These are phyloP conservation scores for Trematomus bernacchii DNA, from an alignment of 2,797 vertebrate species.

Conservation along the genomic window DNA sequence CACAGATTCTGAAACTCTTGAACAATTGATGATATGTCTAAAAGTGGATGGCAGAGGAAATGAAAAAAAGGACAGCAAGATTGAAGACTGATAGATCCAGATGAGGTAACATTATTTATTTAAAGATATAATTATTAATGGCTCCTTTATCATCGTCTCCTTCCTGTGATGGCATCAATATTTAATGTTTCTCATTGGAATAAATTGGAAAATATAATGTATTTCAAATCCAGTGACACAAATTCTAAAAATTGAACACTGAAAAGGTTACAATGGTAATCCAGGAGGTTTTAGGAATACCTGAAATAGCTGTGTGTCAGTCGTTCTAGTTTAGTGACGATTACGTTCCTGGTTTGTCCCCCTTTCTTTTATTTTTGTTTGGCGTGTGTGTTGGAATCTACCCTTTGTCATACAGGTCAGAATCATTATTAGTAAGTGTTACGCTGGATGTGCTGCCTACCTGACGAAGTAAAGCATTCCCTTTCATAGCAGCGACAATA, in stretches of 20 bases:
- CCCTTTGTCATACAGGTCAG: too few relatives aligned
- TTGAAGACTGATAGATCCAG: constrained; percentile 66
- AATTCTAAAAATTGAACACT: constrained; percentile 53
- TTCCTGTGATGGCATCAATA: constrained; percentile 70
- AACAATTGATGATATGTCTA: constrained; percentile 63
- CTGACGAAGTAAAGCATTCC: too few relatives aligned
- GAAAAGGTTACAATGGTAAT: not conserved
- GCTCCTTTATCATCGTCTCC: constrained; percentile 66
- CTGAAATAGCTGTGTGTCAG: not conserved
- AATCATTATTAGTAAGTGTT: too few relatives aligned
- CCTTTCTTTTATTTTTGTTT: too few relatives aligned
- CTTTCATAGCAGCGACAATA: too few relatives aligned
- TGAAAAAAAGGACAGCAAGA: constrained; percentile 33
- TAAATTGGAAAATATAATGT: constrained; percentile 48
- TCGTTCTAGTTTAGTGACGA: too few relatives aligned
- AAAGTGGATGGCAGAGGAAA: constrained; percentile 30
- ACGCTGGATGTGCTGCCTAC: too few relatives aligned
- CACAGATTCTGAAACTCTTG: constrained; percentile 55
- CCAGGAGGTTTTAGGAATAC: not conserved
- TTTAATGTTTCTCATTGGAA: constrained; percentile 78
- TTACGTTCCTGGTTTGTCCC: too few relatives aligned
- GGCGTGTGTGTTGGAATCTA: too few relatives aligned
- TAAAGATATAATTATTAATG: constrained; percentile 80
- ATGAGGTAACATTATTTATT: constrained; percentile 80
- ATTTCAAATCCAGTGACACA: constrained; percentile 68